Conservation (phyloP, 2,797 vertebrate genomes). For the Tenualosa ilisha region DNA sequence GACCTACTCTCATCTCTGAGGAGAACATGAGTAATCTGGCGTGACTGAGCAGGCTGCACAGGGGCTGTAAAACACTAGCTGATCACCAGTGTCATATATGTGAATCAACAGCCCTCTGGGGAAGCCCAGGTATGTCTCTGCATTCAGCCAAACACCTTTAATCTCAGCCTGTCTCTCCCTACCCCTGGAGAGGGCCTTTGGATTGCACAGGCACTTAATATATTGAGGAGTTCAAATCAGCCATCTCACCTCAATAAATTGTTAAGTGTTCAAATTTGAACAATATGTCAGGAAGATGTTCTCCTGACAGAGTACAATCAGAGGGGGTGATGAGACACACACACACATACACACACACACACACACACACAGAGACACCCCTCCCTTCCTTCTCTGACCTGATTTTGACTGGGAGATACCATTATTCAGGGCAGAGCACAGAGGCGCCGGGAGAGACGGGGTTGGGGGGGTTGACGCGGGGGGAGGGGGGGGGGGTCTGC, state of each 20-base stretch:
- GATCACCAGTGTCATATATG: neutral
- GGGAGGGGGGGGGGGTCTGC: conserved; percentile 52
- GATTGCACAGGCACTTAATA: neutral
- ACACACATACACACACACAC: neutral
- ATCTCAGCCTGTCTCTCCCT: neutral
- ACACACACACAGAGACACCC: conserved; percentile 59
- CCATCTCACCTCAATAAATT: neutral
- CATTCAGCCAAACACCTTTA: neutral
- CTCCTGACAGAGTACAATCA: neutral
- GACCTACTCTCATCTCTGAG: too few species aligned
- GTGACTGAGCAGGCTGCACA: neutral
- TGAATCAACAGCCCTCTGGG: neutral
- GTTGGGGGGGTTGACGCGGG: conserved; percentile 38
- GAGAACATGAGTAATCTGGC: too few species aligned
- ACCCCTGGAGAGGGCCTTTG: neutral
- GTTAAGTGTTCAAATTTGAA: conserved; percentile 10
- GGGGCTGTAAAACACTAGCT: neutral
- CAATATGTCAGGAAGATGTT: neutral
- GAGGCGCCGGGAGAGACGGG: conserved; percentile 46
- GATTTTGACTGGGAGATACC: conserved; percentile 73
- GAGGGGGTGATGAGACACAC: neutral
- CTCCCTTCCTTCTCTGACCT: conserved; percentile 72
- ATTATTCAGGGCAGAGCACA: conserved; percentile 70
- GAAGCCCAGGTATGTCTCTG: neutral
- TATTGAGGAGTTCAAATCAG: neutral